A percentile compares a stretch with the other conserved stretches of the same genome.
These are phyloP conservation scores for Diachasmimorpha longicaudata DNA, from an alignment of 1,140 invertebrate genomes.

Conservation along the genomic window DNA sequence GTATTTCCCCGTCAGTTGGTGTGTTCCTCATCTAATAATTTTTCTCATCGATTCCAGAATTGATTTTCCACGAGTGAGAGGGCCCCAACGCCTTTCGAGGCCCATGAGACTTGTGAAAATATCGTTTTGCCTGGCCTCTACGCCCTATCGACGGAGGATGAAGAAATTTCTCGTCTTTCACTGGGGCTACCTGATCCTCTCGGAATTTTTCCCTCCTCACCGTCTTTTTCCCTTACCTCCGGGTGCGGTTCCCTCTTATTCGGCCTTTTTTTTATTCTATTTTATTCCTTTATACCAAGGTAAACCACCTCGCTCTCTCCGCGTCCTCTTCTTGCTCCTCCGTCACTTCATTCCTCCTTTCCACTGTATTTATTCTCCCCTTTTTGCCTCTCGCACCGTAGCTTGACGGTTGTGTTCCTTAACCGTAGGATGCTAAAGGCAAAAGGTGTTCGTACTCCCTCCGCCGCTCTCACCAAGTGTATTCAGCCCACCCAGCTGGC, in stretches of 20 bases:
- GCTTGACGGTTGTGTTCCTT: not conserved
- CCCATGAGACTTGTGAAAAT: too few species aligned
- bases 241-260: conserved; percentile 20
- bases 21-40: not conserved
- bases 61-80: too few species aligned
- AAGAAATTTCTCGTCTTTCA: conserved; percentile 44
- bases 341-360: conserved; percentile 20
- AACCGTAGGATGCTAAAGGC: not conserved
- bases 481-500: conserved; percentile 5
- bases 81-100: too few species aligned
- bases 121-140: too few species aligned
- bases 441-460: not conserved
- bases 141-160: conserved; percentile 19
- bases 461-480: not conserved
- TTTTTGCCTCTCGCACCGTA: conserved; percentile 14
- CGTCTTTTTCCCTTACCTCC: conserved; percentile 5
- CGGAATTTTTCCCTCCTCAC: conserved; percentile 21
- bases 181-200: conserved; percentile 30
- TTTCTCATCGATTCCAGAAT: not conserved
- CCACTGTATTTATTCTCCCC: conserved; percentile 15
- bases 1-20: not conserved
- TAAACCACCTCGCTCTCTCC: conserved; percentile 32
- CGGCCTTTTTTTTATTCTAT: not conserved
- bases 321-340: conserved; percentile 12
- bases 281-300: conserved; percentile 37